Percentiles rank a stretch among this genome's conserved stretches.
Evolutionary conservation across 2,113 vertebrate genomes (phyloP).

Genomic region (Probosciger aterrimus): DNA sequence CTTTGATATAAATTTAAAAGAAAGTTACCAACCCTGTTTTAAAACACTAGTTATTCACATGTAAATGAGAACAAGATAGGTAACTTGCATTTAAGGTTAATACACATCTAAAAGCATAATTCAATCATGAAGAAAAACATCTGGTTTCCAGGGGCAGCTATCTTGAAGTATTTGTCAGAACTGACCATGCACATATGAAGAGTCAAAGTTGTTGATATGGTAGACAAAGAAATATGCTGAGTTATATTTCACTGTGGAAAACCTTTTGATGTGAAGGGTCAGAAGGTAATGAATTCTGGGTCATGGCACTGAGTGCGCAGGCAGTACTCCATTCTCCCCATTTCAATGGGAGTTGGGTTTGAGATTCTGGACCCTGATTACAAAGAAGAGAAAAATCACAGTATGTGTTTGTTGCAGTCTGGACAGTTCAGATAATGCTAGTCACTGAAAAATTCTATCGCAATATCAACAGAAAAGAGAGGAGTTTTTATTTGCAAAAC

Average conservation of each 20-base stretch:
- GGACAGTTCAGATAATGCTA: not conserved
- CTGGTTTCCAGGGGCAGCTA: not conserved
- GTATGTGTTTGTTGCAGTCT: not conserved
- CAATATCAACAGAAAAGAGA: not conserved
- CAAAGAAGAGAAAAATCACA: not conserved
- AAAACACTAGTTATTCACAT: not conserved
- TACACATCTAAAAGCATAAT: not conserved
- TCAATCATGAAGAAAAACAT: not conserved
- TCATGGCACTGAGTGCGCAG: fast-evolving
- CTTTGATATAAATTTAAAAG: not conserved
- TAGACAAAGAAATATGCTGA: not conserved
- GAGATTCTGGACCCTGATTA: not conserved
- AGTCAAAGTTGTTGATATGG: not conserved
- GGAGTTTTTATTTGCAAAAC: not conserved
- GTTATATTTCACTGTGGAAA: not conserved
- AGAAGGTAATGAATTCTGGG: not conserved
- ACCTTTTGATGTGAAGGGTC: not conserved
- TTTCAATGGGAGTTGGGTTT: not conserved
- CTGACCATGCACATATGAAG: not conserved
- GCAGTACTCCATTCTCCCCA: not conserved
- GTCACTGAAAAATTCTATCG: not conserved
- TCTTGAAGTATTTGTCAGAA: not conserved
- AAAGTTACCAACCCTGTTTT: not conserved
- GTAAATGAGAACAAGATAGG: not conserved
- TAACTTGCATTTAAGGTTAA: not conserved